These are phyloP conservation scores for Chlamydotis undulata DNA, from an alignment of 2,113 vertebrate species.

Conservation along the genomic window DNA sequence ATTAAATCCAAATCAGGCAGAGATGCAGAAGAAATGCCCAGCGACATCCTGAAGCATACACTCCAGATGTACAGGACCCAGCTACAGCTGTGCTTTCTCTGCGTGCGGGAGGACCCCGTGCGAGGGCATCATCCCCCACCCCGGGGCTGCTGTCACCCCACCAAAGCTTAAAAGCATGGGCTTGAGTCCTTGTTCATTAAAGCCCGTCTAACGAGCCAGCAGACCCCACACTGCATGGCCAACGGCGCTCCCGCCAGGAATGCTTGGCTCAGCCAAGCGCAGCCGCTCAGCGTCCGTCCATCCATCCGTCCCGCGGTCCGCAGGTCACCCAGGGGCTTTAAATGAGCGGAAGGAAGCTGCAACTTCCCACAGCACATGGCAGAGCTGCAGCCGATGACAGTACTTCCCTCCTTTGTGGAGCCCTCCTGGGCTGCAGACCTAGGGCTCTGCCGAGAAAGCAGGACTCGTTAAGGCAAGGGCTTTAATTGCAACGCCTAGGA, in stretches of 20 bases:
- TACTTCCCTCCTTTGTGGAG: constrained; percentile 39
- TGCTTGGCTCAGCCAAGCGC: not conserved
- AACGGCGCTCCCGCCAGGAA: not conserved
- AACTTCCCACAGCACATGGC: not conserved
- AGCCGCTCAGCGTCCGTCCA: accelerated
- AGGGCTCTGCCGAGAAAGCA: not conserved
- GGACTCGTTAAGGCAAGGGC: not conserved
- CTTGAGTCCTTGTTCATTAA: not conserved
- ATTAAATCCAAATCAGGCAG: not conserved
- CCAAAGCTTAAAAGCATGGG: not conserved
- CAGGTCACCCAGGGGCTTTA: not conserved
- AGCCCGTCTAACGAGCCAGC: not conserved
- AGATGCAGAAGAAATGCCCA: not conserved
- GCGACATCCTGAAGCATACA: accelerated
- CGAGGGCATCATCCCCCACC: not conserved
- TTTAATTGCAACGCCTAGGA: not conserved
- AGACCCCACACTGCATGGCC: accelerated
- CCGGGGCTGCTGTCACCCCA: not conserved
- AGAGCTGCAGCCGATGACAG: not conserved
- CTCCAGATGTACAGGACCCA: not conserved
- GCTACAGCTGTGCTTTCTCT: accelerated
- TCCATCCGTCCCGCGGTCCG: accelerated
- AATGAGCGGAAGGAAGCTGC: constrained; percentile 26
- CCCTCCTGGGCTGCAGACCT: accelerated
- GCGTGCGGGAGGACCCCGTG: not conserved